Evolutionary conservation across 1,140 invertebrate genomes (phyloP).

Genomic region (Scylla paramamosain): DNA sequence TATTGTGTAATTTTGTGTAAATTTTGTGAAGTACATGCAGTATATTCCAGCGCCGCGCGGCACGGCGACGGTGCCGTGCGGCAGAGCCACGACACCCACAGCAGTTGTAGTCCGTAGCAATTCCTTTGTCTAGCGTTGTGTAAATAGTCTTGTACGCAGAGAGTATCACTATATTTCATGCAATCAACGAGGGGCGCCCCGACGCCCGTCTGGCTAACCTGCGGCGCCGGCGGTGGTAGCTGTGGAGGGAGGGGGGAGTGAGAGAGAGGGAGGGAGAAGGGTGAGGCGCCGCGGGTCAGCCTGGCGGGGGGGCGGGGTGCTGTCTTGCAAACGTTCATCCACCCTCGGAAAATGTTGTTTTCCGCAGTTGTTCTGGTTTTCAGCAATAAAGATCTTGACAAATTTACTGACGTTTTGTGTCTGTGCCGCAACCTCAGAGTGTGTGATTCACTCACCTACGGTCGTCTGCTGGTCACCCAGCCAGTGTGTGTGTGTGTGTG

Average conservation of each 20-base stretch:
- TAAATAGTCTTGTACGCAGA: slow-evolving; percentile 70
- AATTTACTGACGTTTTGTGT: not conserved
- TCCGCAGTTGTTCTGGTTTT: slow-evolving; percentile 47
- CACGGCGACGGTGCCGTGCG: no score
- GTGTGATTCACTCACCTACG: not conserved
- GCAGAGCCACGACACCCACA: not conserved
- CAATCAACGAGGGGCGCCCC: not conserved
- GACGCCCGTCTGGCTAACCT: not conserved
- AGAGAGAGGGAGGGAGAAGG: not conserved
- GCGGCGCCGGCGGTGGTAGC: not conserved
- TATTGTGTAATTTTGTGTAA: slow-evolving; percentile 65
- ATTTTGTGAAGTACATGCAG: slow-evolving; percentile 53
- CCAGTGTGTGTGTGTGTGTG: no score
- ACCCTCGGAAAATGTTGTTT: slow-evolving; percentile 16
- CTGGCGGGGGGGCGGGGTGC: not conserved
- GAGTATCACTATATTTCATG: slow-evolving; percentile 61
- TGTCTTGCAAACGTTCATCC: not conserved
- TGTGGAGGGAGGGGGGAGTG: not conserved
- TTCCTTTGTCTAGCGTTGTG: slow-evolving; percentile 56
- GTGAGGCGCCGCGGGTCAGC: not conserved
- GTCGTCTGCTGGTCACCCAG: no score
- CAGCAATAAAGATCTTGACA: slow-evolving; percentile 58
- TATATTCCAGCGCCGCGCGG: no score
- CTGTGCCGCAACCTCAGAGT: not conserved
- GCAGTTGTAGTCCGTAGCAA: slow-evolving; percentile 66